A percentile compares a stretch with the other conserved stretches of the same genome.
Evolutionary conservation across 2,888 invertebrate species (phyloP).

Genomic region (Augiades crinisus): DNA sequence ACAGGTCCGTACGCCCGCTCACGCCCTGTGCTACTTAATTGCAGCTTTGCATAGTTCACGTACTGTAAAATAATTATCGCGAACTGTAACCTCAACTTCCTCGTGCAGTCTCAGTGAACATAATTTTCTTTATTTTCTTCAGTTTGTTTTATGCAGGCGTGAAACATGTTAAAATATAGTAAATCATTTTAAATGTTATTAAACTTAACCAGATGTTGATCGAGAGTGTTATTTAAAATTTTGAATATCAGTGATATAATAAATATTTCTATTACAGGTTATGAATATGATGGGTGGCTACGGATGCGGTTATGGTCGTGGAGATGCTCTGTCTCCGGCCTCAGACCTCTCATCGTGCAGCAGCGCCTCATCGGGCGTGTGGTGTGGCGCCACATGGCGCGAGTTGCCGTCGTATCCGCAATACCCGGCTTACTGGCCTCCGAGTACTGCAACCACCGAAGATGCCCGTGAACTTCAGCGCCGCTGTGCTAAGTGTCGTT

Average conservation of each 20-base stretch:
- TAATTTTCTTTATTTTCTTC: neutral
- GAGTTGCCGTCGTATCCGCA: slow-evolving; percentile 67
- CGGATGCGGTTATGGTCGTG: slow-evolving; percentile 70
- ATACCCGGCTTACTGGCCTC: slow-evolving; percentile 74
- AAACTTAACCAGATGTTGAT: too few relatives aligned
- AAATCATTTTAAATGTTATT: too few relatives aligned
- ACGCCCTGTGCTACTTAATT: slow-evolving; percentile 43
- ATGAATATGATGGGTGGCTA: slow-evolving; percentile 72
- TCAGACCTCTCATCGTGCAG: slow-evolving; percentile 71
- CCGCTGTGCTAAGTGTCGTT: slow-evolving; percentile 88
- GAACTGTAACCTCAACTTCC: neutral
- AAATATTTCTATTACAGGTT: slow-evolving; percentile 57
- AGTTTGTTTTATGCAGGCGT: neutral
- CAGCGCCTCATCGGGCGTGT: slow-evolving; percentile 66
- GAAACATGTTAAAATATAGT: neutral
- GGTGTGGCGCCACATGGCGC: slow-evolving; percentile 67
- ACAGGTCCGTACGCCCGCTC: slow-evolving; percentile 76
- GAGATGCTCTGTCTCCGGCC: slow-evolving; percentile 75
- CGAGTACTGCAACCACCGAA: slow-evolving; percentile 61
- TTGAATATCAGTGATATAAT: too few relatives aligned
- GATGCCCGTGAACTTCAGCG: slow-evolving; percentile 82
- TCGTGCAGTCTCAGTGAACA: neutral
- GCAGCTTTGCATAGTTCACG: slow-evolving; percentile 15
- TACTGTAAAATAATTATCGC: slow-evolving; percentile 16
- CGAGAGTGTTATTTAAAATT: too few relatives aligned